Evolutionary conservation across 2,113 vertebrate genomes (phyloP).

Genomic region (Candoia aspera): DNA sequence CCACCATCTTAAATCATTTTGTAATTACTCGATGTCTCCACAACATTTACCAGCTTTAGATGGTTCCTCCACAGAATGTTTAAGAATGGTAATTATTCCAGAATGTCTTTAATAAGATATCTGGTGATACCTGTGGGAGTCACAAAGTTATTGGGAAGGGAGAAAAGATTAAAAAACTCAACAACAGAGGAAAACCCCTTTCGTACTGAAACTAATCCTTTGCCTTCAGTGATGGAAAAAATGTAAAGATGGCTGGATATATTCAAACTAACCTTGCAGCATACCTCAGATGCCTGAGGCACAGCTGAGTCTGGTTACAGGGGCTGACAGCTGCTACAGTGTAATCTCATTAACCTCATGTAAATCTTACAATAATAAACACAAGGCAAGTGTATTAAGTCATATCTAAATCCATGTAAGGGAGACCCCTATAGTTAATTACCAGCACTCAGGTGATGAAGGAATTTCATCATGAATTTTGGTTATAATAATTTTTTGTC

Average conservation of each 20-base stretch:
- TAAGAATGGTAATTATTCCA: background rate
- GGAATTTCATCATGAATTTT: background rate
- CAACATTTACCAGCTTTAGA: background rate
- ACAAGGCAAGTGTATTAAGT: background rate
- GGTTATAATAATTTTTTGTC: background rate
- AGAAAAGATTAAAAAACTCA: background rate
- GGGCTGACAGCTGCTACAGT: background rate
- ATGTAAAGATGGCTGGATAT: background rate
- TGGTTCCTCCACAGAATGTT: background rate
- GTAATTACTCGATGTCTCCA: background rate
- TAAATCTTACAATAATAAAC: conserved; percentile 27
- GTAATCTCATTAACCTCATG: conserved; percentile 34
- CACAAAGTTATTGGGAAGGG: background rate
- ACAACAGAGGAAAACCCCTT: background rate
- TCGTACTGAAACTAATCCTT: background rate
- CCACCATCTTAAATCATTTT: background rate
- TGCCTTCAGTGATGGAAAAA: background rate
- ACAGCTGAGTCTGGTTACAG: background rate
- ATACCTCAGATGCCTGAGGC: background rate
- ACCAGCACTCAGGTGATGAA: background rate
- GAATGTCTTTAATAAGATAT: no score
- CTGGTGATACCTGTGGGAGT: background rate
- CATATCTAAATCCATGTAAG: background rate
- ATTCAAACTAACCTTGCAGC: background rate
- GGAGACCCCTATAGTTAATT: background rate